Percentiles rank a stretch among this genome's conserved stretches.
phyloP scores from a whole-genome alignment of 2,113 vertebrate genomes.

The Psilopsiagon aurifrons region DNA sequence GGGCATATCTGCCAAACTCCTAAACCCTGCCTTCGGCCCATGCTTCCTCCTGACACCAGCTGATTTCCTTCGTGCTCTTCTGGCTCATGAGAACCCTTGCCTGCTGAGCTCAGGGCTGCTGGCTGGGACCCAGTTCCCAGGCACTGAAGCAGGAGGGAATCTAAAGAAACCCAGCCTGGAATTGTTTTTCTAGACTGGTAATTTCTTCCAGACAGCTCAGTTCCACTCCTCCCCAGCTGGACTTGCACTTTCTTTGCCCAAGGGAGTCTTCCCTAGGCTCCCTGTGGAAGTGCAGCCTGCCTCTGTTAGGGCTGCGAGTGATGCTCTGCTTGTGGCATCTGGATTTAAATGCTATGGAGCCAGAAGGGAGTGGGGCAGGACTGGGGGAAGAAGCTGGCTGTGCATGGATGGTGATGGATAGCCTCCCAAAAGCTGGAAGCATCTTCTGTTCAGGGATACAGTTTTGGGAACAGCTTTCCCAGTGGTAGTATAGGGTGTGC shows the following conservation, averaged over 20 bases:
- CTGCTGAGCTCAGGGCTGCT: background rate
- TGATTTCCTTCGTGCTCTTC: background rate
- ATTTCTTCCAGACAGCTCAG: background rate
- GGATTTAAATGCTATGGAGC: background rate
- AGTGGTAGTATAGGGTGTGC: background rate
- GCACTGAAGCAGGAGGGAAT: background rate
- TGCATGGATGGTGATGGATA: background rate
- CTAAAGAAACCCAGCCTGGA: conserved; percentile 9
- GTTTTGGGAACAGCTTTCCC: background rate
- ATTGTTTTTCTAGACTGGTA: conserved; percentile 8
- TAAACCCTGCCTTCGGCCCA: background rate
- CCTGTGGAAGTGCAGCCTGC: background rate
- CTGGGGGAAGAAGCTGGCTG: background rate
- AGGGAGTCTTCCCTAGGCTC: background rate
- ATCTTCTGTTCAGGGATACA: background rate
- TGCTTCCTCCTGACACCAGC: background rate
- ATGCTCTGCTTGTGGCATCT: background rate
- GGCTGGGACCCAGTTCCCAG: conserved; percentile 31
- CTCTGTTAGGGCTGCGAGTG: rapidly evolving
- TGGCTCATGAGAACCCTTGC: background rate
- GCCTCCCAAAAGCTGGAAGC: background rate
- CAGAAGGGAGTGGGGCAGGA: background rate
- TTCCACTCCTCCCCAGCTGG: background rate
- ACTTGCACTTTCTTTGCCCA: background rate
- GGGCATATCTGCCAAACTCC: background rate